Evolutionary conservation across 2,113 vertebrate species (phyloP).

Genomic region (Typhlomys cinereus): DNA sequence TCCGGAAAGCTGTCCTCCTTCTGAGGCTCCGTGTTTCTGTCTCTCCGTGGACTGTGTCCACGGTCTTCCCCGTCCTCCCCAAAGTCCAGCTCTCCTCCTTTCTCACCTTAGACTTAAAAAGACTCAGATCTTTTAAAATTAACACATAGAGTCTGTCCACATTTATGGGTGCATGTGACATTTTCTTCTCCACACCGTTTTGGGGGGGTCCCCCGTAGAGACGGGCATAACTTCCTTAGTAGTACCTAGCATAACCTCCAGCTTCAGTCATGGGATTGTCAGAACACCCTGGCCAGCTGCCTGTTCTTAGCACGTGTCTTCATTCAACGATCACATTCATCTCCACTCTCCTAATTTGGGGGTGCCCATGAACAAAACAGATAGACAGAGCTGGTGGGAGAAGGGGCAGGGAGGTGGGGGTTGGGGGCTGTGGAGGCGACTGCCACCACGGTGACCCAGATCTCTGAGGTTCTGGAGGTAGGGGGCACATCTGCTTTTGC

Average conservation of each 20-base stretch:
- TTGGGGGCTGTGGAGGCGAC: too few relatives aligned
- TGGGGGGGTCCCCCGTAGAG: not conserved
- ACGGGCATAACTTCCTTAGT: not conserved
- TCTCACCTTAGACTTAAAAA: not conserved
- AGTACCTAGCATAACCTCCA: not conserved
- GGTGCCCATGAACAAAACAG: not conserved
- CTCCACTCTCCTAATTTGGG: not conserved
- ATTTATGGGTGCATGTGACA: not conserved
- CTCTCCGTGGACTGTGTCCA: not conserved
- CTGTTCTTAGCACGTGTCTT: not conserved
- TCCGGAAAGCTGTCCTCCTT: not conserved
- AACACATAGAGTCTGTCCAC: not conserved
- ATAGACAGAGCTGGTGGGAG: not conserved
- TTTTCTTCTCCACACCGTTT: not conserved
- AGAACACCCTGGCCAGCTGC: not conserved
- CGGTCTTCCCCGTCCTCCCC: too few relatives aligned
- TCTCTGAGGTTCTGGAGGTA: not conserved
- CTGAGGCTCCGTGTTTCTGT: not conserved
- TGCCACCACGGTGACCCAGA: not conserved
- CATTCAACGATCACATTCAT: not conserved
- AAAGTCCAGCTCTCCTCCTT: not conserved
- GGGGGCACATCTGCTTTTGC: not conserved
- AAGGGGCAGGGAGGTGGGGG: not conserved
- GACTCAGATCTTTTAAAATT: not conserved
- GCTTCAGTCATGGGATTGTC: not conserved